Conservation (phyloP, 2,888 invertebrate species). For the Drosophila multiciliata region DNA sequence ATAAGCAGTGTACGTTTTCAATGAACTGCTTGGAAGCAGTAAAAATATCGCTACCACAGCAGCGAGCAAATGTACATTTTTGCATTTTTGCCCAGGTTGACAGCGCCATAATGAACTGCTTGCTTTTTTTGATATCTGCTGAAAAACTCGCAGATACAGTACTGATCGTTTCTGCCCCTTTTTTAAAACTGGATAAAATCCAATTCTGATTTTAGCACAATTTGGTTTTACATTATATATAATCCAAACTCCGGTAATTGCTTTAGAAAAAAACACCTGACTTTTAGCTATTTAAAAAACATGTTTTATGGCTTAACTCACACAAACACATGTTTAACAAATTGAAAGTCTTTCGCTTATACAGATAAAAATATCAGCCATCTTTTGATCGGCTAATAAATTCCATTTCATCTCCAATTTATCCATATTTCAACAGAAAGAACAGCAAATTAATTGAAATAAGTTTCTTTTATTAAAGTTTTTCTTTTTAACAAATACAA, state of each 20-base stretch:
- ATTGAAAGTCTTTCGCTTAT: neutral
- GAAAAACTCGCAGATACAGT: slow-evolving; percentile 2
- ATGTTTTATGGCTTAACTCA: neutral
- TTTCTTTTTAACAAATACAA: slow-evolving; percentile 48
- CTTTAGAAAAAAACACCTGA: neutral
- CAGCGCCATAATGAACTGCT: slow-evolving; percentile 10
- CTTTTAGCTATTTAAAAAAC: neutral
- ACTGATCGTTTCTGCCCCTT: neutral
- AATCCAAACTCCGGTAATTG: neutral
- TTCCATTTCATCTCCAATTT: neutral
- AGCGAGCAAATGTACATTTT: neutral
- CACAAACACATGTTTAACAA: neutral
- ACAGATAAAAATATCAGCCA: neutral
- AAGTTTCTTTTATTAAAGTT: slow-evolving; percentile 57
- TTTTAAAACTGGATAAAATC: neutral
- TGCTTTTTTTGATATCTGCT: neutral
- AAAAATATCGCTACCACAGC: slow-evolving; percentile 4
- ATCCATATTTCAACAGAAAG: slow-evolving; percentile 16
- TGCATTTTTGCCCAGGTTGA: neutral
- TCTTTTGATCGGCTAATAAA: neutral
- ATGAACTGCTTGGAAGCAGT: slow-evolving; percentile 16
- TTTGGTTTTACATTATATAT: neutral
- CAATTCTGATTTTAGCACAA: neutral
- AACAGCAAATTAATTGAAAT: slow-evolving; percentile 49
- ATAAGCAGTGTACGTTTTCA: neutral